Conservation (phyloP, 2,797 vertebrate species). For the Hemibagrus guttatus region DNA sequence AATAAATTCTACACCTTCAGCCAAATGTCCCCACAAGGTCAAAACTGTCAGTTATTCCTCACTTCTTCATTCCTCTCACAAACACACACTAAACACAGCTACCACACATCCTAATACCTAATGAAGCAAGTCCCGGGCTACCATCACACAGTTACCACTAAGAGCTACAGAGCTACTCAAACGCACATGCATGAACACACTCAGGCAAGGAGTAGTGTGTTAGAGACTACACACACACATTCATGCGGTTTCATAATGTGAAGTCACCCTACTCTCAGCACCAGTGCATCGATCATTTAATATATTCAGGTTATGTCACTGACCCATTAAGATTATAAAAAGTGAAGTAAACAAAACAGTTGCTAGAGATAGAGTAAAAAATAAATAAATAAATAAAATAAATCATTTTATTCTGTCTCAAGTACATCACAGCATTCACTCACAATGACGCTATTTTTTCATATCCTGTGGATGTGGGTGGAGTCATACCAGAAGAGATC, state of each 20-base stretch:
- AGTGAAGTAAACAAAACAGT: background rate
- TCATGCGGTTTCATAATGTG: background rate
- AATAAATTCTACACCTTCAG: background rate
- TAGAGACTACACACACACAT: background rate
- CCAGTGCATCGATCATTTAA: background rate
- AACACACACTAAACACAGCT: conserved; percentile 8
- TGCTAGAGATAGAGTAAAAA: background rate
- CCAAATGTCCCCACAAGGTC: conserved; percentile 16
- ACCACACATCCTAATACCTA: background rate
- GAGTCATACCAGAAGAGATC: background rate
- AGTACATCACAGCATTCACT: background rate
- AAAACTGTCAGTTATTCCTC: conserved; percentile 17
- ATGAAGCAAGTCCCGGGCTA: background rate
- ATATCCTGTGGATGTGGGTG: background rate
- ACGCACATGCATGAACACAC: background rate
- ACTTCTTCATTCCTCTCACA: background rate
- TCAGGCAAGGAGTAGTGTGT: background rate
- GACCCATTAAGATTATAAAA: background rate
- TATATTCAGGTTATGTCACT: background rate
- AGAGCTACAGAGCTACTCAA: background rate
- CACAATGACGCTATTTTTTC: background rate
- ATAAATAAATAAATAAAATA: no score
- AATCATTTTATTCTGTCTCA: background rate
- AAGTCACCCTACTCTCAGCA: background rate
- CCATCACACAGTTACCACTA: background rate